These are phyloP conservation scores for Andrena trimmerana DNA, from an alignment of 2,888 invertebrate genomes.

Conservation along the genomic window DNA sequence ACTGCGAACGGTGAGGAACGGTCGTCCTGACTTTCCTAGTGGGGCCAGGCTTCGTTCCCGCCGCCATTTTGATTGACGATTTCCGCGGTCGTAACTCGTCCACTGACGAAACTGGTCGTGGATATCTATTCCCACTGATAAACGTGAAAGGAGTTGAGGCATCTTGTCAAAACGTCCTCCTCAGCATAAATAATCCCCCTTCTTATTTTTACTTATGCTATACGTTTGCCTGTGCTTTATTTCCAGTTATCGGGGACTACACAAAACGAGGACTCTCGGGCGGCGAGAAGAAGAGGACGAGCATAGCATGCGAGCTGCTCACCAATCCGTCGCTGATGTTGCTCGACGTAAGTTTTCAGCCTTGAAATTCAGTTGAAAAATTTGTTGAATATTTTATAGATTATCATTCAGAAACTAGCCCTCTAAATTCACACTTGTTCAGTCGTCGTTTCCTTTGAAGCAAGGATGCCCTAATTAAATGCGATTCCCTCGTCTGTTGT, in stretches of 20 bases:
- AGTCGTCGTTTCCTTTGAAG: not conserved
- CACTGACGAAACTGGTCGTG: slow-evolving; percentile 6
- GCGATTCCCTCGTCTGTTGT: not conserved
- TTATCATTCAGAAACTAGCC: not conserved
- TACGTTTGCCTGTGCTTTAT: not conserved
- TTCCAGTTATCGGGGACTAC: slow-evolving; percentile 90
- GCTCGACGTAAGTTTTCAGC: slow-evolving; percentile 89
- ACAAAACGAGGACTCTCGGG: slow-evolving; percentile 92
- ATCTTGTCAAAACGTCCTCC: too few species aligned
- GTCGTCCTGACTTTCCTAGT: slow-evolving; percentile 7
- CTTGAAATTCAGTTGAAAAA: too few species aligned
- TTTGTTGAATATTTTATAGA: not conserved
- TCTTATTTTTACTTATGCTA: not conserved
- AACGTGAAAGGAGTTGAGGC: too few species aligned
- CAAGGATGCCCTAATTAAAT: not conserved
- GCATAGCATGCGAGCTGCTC: slow-evolving; percentile 93
- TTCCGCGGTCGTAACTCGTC: slow-evolving; percentile 50
- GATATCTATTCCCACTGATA: not conserved
- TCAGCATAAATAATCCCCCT: too few species aligned
- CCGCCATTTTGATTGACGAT: slow-evolving; percentile 58
- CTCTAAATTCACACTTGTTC: not conserved
- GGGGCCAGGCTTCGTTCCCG: slow-evolving; percentile 1
- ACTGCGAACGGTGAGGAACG: slow-evolving; percentile 43
- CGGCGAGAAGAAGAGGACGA: slow-evolving; percentile 93
- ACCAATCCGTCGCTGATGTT: slow-evolving; percentile 93